Percentiles rank a stretch among this genome's conserved stretches.
Evolutionary conservation across 2,888 invertebrate species (phyloP).

Genomic region (Toxonevra muliebris): DNA sequence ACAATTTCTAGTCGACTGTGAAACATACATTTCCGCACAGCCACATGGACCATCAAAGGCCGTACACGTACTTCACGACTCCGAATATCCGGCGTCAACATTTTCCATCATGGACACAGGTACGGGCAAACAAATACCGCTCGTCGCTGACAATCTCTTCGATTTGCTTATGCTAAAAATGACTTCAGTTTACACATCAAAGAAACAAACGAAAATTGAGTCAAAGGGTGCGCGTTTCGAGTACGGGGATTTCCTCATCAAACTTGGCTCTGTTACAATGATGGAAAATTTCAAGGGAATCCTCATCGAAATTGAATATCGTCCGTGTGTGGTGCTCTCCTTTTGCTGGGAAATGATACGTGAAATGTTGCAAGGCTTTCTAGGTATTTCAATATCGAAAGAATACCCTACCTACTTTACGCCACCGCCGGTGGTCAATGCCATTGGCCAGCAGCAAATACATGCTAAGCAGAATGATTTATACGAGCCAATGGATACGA

Average conservation of each 20-base stretch:
- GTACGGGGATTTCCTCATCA: slow-evolving; percentile 92
- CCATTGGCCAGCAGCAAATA: slow-evolving; percentile 57
- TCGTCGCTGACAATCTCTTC: slow-evolving; percentile 90
- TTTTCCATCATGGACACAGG: slow-evolving; percentile 92
- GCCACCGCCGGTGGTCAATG: slow-evolving; percentile 56
- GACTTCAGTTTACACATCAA: slow-evolving; percentile 85
- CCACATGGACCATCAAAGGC: slow-evolving; percentile 76
- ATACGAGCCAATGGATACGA: slow-evolving; percentile 90
- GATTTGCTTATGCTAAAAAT: slow-evolving; percentile 91
- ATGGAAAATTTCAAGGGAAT: slow-evolving; percentile 94
- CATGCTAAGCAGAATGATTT: slow-evolving; percentile 61
- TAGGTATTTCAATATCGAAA: slow-evolving; percentile 79
- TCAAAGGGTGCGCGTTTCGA: slow-evolving; percentile 89
- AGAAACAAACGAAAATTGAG: slow-evolving; percentile 88
- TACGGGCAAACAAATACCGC: slow-evolving; percentile 79
- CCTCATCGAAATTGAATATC: slow-evolving; percentile 92
- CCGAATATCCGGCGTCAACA: slow-evolving; percentile 93
- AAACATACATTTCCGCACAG: slow-evolving; percentile 86
- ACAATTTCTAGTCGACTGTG: slow-evolving; percentile 93
- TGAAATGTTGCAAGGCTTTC: slow-evolving; percentile 90
- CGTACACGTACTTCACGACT: slow-evolving; percentile 94
- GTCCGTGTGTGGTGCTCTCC: slow-evolving; percentile 86
- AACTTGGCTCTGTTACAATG: slow-evolving; percentile 91
- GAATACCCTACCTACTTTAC: slow-evolving; percentile 74
- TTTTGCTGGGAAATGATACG: slow-evolving; percentile 92